Conservation (phyloP, 2,113 vertebrate species). For the Aviceda subcristata region DNA sequence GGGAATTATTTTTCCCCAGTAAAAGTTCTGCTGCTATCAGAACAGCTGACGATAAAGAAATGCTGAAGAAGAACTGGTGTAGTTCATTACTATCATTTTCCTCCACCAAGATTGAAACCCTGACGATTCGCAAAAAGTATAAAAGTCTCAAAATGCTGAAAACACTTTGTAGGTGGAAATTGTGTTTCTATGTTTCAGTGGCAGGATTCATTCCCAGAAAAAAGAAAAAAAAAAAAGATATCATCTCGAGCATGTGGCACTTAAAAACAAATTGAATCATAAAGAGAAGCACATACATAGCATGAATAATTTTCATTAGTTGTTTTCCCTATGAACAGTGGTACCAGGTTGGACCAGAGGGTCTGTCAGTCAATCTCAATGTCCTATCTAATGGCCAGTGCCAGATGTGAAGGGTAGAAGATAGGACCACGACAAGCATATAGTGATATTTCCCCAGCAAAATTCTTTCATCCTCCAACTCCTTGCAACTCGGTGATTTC, state of each 20-base stretch:
- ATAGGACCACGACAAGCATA: not conserved
- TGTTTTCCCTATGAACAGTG: not conserved
- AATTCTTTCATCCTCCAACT: not conserved
- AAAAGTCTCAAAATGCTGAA: not conserved
- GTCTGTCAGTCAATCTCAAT: not conserved
- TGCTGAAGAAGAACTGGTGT: not conserved
- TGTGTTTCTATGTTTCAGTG: not conserved
- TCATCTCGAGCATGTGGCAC: not conserved
- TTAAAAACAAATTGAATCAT: not conserved
- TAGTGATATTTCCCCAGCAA: not conserved
- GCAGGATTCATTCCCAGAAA: not conserved
- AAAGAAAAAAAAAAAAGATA: not conserved
- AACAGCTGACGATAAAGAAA: not conserved
- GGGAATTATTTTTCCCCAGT: not conserved
- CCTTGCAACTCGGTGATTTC: not conserved
- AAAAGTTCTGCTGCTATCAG: not conserved
- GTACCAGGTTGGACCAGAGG: not conserved
- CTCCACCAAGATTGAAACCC: not conserved
- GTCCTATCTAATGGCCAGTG: too few species aligned
- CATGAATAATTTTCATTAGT: not conserved
- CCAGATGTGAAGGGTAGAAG: not conserved
- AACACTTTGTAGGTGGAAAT: not conserved
- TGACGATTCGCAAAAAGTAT: not conserved
- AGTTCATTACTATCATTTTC: not conserved
- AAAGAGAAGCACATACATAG: not conserved